Conservation (phyloP, 2,888 invertebrate genomes). For the Temnothorax unifasciatus region DNA sequence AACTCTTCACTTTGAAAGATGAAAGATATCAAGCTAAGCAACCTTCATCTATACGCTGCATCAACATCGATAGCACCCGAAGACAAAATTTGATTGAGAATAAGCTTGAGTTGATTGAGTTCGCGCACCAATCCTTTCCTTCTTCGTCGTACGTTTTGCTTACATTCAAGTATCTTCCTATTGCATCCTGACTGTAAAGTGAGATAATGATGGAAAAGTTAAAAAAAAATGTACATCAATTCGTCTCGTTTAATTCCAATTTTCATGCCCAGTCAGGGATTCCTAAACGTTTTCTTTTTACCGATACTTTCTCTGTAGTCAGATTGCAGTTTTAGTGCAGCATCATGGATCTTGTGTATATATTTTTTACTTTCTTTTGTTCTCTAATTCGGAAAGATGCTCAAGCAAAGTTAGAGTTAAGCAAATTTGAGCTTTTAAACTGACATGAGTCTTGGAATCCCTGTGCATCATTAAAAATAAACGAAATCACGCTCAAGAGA, state of each 20-base stretch:
- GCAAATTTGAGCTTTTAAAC: not conserved
- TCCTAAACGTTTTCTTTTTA: not conserved
- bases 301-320: not conserved
- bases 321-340: not conserved
- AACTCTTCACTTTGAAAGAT: not conserved
- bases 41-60: constrained; percentile 83
- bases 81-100: constrained; percentile 83
- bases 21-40: constrained; percentile 28
- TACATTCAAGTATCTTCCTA: constrained; percentile 73
- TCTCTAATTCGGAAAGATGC: not conserved
- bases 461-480: not conserved
- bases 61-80: constrained; percentile 82
- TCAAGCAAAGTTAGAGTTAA: not conserved
- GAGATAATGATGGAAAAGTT: not conserved
- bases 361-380: not conserved
- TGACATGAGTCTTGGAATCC: not conserved
- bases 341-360: not conserved
- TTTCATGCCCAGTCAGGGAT: not conserved
- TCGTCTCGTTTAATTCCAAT: not conserved
- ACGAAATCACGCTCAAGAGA: not conserved
- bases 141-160: constrained; percentile 70
- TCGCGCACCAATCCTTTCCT: constrained; percentile 70
- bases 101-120: constrained; percentile 69
- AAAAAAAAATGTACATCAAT: not conserved
- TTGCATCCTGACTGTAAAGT: constrained; percentile 70